Percentiles rank a stretch among this genome's conserved stretches.
phyloP scores from a whole-genome alignment of 2,113 vertebrate species.

The Osmerus mordax region DNA sequence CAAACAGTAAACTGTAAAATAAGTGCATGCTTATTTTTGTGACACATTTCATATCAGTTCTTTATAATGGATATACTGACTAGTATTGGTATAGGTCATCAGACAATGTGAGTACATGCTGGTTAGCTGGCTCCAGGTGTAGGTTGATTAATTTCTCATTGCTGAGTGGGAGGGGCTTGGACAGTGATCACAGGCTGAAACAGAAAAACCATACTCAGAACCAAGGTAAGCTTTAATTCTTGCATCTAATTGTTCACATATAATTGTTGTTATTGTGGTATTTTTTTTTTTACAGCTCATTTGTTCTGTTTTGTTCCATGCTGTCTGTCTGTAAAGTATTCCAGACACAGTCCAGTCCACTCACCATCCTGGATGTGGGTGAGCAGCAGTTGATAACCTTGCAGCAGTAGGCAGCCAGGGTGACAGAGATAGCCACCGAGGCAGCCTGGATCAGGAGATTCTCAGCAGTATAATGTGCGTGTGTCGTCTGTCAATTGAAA shows the following conservation, averaged over 20 bases:
- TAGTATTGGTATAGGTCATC: neutral
- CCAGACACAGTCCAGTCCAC: constrained; percentile 4
- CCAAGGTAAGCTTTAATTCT: neutral
- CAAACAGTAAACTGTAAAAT: neutral
- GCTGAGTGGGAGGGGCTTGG: constrained; percentile 27
- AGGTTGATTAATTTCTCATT: constrained; percentile 20
- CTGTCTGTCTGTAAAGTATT: neutral
- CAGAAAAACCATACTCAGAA: constrained; percentile 23
- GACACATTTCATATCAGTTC: neutral
- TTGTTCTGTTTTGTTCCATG: no score
- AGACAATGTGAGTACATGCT: neutral
- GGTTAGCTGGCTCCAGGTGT: neutral
- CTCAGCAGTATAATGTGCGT: neutral
- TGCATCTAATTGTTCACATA: no score
- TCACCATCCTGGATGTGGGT: constrained; percentile 56
- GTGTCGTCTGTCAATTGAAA: constrained; percentile 22
- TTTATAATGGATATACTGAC: neutral
- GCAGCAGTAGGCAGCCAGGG: constrained; percentile 65
- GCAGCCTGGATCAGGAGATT: constrained; percentile 15
- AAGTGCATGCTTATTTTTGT: neutral
- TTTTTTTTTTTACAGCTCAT: no score
- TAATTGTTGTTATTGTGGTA: no score
- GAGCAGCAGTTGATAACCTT: constrained; percentile 70
- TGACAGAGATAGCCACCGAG: constrained; percentile 56
- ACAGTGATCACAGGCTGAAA: constrained; percentile 66